Conservation (phyloP, 2,797 vertebrate genomes). For the Podarcis lilfordi region DNA sequence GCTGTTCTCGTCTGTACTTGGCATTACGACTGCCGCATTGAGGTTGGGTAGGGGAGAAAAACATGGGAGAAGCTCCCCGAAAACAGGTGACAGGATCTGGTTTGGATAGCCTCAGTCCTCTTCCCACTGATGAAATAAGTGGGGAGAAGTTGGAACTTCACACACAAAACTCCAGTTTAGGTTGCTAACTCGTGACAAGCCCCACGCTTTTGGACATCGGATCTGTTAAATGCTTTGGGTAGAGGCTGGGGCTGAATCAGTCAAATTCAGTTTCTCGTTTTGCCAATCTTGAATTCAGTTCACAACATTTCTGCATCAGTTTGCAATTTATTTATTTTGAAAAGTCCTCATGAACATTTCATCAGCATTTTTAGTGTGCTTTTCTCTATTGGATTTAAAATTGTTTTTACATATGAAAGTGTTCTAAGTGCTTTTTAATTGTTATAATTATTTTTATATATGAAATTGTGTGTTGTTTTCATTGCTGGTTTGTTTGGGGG, state of each 20-base stretch:
- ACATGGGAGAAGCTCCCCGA: background rate
- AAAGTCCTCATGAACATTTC: too few relatives aligned
- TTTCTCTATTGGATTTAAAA: too few relatives aligned
- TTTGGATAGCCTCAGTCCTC: background rate
- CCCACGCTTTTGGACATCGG: background rate
- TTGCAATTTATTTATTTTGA: too few relatives aligned
- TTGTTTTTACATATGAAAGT: too few relatives aligned
- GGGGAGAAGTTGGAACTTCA: background rate
- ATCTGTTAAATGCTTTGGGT: background rate
- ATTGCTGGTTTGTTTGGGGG: too few relatives aligned
- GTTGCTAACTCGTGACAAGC: background rate
- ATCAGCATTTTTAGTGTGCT: too few relatives aligned
- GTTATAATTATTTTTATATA: too few relatives aligned
- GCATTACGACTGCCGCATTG: background rate
- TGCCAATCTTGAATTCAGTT: too few relatives aligned
- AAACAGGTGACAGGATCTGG: background rate
- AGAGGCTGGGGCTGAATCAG: background rate
- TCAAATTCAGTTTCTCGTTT: background rate
- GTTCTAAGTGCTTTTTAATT: too few relatives aligned
- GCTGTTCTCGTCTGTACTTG: constrained; percentile 24
- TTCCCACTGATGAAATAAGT: background rate
- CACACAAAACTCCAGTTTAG: background rate
- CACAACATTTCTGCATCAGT: too few relatives aligned
- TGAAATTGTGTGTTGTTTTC: too few relatives aligned
- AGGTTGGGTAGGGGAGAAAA: too few relatives aligned